phyloP scores from a whole-genome alignment of 2,797 vertebrate species.

The Acestrorhynchus altus region DNA sequence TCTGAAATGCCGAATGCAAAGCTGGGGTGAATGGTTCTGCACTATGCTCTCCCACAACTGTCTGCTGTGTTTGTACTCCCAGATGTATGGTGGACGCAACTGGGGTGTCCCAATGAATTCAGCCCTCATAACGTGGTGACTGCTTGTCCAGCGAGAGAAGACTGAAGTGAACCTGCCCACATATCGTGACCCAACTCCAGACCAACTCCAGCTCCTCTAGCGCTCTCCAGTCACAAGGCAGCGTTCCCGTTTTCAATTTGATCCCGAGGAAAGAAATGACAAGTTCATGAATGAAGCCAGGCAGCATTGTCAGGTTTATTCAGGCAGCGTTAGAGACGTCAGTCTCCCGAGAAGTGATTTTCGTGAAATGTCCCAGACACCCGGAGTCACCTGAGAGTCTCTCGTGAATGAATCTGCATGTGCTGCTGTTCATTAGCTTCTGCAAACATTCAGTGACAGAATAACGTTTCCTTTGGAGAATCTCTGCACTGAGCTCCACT shows the following conservation, averaged over 20 bases:
- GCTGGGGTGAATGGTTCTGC: no score
- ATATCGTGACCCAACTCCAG: background rate
- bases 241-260: constrained; percentile 18
- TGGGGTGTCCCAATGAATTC: no score
- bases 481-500: constrained; percentile 38
- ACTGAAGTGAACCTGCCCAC: no score
- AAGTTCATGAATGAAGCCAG: constrained; percentile 40
- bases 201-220: constrained; percentile 5
- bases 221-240: constrained; percentile 3
- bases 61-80: no score
- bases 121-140: no score
- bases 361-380: background rate
- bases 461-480: background rate
- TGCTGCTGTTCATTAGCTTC: no score
- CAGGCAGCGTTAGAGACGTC: constrained; percentile 36
- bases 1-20: no score
- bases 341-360: constrained; percentile 33
- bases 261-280: constrained; percentile 15
- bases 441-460: constrained; percentile 50
- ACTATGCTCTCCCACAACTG: no score
- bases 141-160: no score
- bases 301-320: constrained; percentile 36
- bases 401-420: constrained; percentile 43
- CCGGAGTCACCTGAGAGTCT: constrained; percentile 41
- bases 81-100: no score